Conservation (phyloP, 1,140 invertebrate genomes). For the Zaprionus taronus region DNA sequence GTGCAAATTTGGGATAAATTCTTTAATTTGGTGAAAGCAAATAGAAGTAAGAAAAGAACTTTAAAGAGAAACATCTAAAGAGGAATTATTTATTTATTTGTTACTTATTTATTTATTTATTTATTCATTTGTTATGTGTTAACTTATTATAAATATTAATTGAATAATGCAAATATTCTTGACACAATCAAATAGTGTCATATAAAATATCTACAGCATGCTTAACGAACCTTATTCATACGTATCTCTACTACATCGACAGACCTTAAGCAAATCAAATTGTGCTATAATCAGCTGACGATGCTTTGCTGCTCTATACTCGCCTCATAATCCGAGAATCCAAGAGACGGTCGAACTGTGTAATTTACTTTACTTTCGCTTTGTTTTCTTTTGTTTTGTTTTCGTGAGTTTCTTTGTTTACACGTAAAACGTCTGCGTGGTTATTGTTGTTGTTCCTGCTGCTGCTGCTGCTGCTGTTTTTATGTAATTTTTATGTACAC, state of each 20-base stretch:
- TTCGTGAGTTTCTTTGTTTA: constrained; percentile 72
- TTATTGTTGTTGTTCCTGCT: constrained; percentile 42
- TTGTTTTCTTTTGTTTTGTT: constrained; percentile 76
- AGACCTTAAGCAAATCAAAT: too few species aligned
- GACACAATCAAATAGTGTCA: too few species aligned
- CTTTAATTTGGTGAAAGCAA: too few species aligned
- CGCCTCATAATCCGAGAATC: not conserved
- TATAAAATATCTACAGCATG: too few species aligned
- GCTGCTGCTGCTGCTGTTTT: constrained; percentile 30
- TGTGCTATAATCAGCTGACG: too few species aligned
- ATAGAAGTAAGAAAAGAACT: not conserved
- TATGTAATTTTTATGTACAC: constrained; percentile 38
- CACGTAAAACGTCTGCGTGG: constrained; percentile 51
- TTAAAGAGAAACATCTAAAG: not conserved
- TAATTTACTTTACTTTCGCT: constrained; percentile 74
- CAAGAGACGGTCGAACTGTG: constrained; percentile 15
- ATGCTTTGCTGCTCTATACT: not conserved
- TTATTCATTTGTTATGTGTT: too few species aligned
- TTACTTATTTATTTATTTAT: too few species aligned
- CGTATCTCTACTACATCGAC: too few species aligned
- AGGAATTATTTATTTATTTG: too few species aligned
- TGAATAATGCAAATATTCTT: too few species aligned
- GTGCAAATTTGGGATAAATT: not conserved
- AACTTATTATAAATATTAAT: too few species aligned
- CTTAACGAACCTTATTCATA: too few species aligned